phyloP scores from a whole-genome alignment of 2,113 vertebrate species.

The Nothoprocta pentlandii region DNA sequence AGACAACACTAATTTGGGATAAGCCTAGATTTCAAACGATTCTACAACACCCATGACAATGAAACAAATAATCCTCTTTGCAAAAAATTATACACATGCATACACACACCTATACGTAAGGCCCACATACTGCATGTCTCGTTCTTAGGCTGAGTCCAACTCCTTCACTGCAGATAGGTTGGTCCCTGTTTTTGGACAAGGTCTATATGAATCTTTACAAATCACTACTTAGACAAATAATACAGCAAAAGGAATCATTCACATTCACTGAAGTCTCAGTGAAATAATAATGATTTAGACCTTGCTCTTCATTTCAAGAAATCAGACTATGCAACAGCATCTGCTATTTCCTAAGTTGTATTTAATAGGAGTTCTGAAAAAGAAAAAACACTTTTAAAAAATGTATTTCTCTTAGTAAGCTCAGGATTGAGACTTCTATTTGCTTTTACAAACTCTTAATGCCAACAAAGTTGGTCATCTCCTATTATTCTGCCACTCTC shows the following conservation, averaged over 20 bases:
- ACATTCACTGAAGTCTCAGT: not conserved
- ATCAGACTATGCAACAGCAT: not conserved
- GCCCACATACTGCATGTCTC: not conserved
- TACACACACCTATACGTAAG: no score
- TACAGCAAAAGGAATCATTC: not conserved
- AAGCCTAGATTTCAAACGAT: not conserved
- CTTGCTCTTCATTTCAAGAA: not conserved
- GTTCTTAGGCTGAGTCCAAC: not conserved
- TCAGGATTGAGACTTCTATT: not conserved
- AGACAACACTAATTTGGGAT: not conserved
- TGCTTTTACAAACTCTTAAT: not conserved
- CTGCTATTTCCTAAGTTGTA: not conserved
- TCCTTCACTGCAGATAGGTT: not conserved
- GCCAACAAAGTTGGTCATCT: not conserved
- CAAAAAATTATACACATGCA: not conserved
- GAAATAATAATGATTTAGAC: not conserved
- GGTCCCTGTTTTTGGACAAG: not conserved
- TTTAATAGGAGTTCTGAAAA: no score
- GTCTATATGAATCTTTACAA: not conserved
- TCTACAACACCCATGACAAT: not conserved
- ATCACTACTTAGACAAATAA: not conserved
- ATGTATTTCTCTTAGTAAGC: not conserved
- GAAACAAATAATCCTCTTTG: not conserved
- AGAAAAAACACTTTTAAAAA: not conserved
- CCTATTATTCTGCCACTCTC: not conserved